Evolutionary conservation across 2,113 vertebrate species (phyloP), one percentile per base, ranked within the genome.

Genomic region (Symphodus melops): DNA sequence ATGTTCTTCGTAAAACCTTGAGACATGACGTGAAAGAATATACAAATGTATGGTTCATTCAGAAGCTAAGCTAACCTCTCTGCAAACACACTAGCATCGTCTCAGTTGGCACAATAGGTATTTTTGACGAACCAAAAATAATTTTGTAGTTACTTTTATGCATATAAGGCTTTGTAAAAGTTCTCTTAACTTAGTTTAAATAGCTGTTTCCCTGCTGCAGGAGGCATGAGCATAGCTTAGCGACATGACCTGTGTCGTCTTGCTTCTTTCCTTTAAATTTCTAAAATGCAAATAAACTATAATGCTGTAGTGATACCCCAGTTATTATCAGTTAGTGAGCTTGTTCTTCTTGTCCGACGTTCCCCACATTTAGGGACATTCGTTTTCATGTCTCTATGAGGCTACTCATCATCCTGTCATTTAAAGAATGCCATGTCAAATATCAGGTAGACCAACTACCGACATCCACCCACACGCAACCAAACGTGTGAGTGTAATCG

Each of bases 401-500:
- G n/a, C n/a, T 21, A 16, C 42, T 82, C 57, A 37, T 68, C 56
- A n/a, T 48, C 13, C 36, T 76, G 52, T 42, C 59, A 70, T 73
- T 74, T 55, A 55, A 74, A 85, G 76, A 89, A 84, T 75, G 65
- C 21, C 19, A 37, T 51, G 49, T 70, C 17, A 83, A 68, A 70
- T 52, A 72, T 73, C 42, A 67, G 5, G 28, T 23, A 55, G 25
- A 49, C 20, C n/a, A n/a, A n/a, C n/a, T 36, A 52, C 20, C 54
- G 41, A 59, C 28, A 72, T 72, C 56, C 71, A 56, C 61, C 23
- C 55, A 71, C 76, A 54, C 17, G 16, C 0, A 44, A 44, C 23
- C 60, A 48, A 51, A 72, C 21, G 28, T 42, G 14, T 54, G n/a
- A 44, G 59, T n/a, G n/a, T n/a, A 76, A 58, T 69, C 59, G 68